Evolutionary conservation across 2,888 invertebrate species (phyloP).

Genomic region (Nowickia ferox): DNA sequence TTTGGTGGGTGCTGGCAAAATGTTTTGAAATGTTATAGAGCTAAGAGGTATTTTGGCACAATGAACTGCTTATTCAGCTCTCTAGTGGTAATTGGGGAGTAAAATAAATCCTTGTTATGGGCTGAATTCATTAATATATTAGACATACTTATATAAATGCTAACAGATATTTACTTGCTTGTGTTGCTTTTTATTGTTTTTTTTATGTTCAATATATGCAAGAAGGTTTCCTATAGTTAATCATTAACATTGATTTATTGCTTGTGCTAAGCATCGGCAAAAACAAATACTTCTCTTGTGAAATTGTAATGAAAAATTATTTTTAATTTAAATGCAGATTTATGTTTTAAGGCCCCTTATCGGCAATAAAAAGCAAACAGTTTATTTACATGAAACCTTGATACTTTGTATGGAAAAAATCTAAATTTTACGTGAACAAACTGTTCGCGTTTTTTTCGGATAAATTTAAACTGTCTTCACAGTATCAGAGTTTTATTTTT

Average conservation of each 20-base stretch:
- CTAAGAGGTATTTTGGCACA: background rate
- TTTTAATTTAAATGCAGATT: too few species aligned
- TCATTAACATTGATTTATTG: slow-evolving; percentile 4
- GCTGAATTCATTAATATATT: slow-evolving; percentile 34
- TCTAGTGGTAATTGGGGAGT: background rate
- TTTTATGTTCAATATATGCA: background rate
- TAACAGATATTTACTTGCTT: background rate
- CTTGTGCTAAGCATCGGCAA: background rate
- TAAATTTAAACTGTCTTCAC: too few species aligned
- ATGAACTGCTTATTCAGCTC: background rate
- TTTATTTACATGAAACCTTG: too few species aligned
- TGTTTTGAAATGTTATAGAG: background rate
- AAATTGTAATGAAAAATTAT: too few species aligned
- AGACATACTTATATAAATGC: background rate
- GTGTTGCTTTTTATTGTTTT: slow-evolving; percentile 5
- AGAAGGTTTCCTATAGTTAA: background rate
- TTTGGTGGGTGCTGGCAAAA: slow-evolving; percentile 49
- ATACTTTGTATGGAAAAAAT: too few species aligned
- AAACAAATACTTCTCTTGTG: too few species aligned
- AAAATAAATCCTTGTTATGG: slow-evolving; percentile 47
- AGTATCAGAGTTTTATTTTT: too few species aligned
- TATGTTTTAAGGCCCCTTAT: too few species aligned
- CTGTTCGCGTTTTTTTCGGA: too few species aligned
- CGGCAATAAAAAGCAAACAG: too few species aligned
- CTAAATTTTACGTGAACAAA: too few species aligned